phyloP scores from a whole-genome alignment of 2,797 vertebrate genomes.

The Caiman crocodilus region DNA sequence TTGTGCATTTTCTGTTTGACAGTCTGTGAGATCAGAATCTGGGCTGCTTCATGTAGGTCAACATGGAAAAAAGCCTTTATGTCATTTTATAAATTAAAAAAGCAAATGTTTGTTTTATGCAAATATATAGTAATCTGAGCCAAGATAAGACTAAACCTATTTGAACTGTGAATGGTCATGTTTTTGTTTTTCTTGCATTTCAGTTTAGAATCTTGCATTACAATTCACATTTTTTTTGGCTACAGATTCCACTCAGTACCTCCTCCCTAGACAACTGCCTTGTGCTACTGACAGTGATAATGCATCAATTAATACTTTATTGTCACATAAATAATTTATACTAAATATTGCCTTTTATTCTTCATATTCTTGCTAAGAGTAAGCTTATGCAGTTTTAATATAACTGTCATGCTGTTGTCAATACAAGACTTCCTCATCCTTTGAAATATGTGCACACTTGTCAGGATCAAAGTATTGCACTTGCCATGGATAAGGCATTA shows the following conservation, averaged over 20 bases:
- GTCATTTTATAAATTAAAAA: background rate
- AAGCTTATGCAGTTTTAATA: background rate
- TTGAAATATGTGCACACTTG: background rate
- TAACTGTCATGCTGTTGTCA: background rate
- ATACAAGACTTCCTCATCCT: background rate
- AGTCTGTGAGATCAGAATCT: background rate
- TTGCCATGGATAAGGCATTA: background rate
- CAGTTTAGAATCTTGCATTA: slow-evolving; percentile 22
- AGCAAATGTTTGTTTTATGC: background rate
- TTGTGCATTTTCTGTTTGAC: background rate
- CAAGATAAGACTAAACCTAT: background rate
- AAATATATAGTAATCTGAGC: background rate
- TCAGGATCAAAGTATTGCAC: background rate
- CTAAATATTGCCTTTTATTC: slow-evolving; percentile 21
- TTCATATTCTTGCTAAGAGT: background rate
- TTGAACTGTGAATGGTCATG: background rate
- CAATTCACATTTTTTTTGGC: background rate
- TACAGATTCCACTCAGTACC: background rate
- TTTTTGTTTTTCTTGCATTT: slow-evolving; percentile 12
- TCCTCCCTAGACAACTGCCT: slow-evolving; percentile 3
- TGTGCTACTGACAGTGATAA: slow-evolving; percentile 12
- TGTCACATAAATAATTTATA: slow-evolving; percentile 54
- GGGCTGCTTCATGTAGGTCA: background rate
- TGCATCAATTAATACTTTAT: slow-evolving; percentile 38
- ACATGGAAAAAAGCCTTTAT: background rate